These are phyloP conservation scores for Apantesis nais DNA, from an alignment of 2,888 invertebrate species.

Conservation along the genomic window DNA sequence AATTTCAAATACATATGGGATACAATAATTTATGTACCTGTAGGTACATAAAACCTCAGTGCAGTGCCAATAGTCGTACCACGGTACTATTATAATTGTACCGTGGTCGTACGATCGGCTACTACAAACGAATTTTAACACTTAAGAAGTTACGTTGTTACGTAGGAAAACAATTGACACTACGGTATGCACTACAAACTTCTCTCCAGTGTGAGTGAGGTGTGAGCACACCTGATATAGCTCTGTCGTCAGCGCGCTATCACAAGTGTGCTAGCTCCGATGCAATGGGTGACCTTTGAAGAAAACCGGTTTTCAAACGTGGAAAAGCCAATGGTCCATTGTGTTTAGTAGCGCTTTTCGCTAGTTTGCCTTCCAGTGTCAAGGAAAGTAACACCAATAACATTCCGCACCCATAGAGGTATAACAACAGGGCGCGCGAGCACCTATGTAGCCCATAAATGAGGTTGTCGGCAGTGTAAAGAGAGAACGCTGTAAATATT, in stretches of 20 bases:
- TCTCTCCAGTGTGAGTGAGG: background rate
- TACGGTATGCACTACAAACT: no score
- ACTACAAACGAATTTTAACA: background rate
- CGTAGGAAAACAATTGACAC: background rate
- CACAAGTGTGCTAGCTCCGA: background rate
- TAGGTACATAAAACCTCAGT: background rate
- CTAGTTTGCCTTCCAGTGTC: background rate
- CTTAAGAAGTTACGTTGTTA: no score
- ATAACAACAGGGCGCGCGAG: no score
- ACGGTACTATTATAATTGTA: no score
- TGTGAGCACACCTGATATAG: background rate
- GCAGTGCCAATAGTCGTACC: background rate
- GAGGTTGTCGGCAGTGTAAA: no score
- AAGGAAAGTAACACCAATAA: background rate
- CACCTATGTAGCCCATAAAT: no score
- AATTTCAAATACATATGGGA: background rate
- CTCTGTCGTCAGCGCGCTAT: background rate
- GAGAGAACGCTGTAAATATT: no score
- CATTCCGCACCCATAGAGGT: background rate
- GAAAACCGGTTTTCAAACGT: slow-evolving; percentile 4
- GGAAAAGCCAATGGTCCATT: background rate
- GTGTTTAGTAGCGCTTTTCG: background rate
- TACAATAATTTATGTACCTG: background rate
- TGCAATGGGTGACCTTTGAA: background rate
- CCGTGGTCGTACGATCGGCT: no score